Evolutionary conservation across 2,797 vertebrate genomes (phyloP).

Genomic region (Chanos chanos): DNA sequence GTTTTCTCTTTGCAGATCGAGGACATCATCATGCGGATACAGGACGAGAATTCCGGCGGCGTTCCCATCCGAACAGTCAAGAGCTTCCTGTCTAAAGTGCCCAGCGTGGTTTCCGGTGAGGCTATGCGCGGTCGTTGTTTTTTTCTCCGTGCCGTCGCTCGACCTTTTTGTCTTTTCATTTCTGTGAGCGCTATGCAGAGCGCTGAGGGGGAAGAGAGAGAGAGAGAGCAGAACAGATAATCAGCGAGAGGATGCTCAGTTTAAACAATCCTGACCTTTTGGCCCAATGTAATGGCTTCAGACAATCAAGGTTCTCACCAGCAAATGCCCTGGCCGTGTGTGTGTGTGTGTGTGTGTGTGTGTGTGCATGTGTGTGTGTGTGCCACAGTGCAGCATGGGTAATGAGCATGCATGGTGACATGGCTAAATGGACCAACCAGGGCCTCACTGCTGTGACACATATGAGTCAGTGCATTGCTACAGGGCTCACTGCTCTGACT

Average conservation of each 20-base stretch:
- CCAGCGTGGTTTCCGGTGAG: slow-evolving; percentile 88
- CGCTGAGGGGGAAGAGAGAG: slow-evolving; percentile 17
- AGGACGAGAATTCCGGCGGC: slow-evolving; percentile 91
- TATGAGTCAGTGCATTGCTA: too few species aligned
- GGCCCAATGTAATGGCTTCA: slow-evolving; percentile 51
- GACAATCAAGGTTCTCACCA: not conserved
- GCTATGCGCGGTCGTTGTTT: slow-evolving; percentile 7
- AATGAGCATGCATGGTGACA: too few species aligned
- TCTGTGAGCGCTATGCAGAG: too few species aligned
- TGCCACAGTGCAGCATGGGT: not conserved
- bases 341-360: slow-evolving; percentile 20
- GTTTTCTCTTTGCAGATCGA: slow-evolving; percentile 78
- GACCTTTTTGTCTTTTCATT: too few species aligned
- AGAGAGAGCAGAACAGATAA: slow-evolving; percentile 46
- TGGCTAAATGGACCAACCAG: too few species aligned
- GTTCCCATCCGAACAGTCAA: slow-evolving; percentile 92
- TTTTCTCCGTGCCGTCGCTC: too few species aligned
- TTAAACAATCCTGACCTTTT: too few species aligned
- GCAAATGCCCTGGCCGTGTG: slow-evolving; percentile 20
- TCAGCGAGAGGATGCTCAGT: too few species aligned
- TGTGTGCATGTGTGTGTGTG: slow-evolving; percentile 11
- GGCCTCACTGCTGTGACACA: too few species aligned
- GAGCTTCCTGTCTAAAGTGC: slow-evolving; percentile 97
- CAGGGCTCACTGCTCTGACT: too few species aligned
- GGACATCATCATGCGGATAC: slow-evolving; percentile 88